These are phyloP conservation scores for Drosophila quinaria DNA, from an alignment of 2,888 invertebrate genomes.

Conservation along the genomic window DNA sequence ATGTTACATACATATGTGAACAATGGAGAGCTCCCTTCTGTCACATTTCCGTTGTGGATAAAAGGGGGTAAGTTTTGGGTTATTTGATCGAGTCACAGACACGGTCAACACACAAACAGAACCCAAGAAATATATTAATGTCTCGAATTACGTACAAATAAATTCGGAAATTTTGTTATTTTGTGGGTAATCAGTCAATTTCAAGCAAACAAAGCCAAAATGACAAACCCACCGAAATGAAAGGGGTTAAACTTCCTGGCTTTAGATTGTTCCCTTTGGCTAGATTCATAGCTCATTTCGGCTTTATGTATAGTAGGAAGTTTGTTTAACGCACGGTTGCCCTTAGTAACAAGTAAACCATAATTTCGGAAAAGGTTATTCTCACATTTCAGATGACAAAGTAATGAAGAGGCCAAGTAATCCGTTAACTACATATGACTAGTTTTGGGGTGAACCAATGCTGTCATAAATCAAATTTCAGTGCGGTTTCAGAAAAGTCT, in stretches of 20 bases:
- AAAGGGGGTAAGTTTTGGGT: constrained; percentile 58
- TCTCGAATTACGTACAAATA: constrained; percentile 77
- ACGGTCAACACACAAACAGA: constrained; percentile 6
- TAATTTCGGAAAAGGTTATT: constrained; percentile 14
- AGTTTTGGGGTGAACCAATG: constrained; percentile 19
- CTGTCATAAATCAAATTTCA: constrained; percentile 32
- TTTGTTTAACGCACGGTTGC: constrained; percentile 64
- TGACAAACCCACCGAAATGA: constrained; percentile 41
- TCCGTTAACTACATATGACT: constrained; percentile 1
- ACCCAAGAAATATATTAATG: constrained; percentile 62
- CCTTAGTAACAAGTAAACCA: constrained; percentile 35
- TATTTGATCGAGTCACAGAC: constrained; percentile 20
- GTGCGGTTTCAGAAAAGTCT: neutral
- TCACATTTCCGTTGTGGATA: constrained; percentile 33
- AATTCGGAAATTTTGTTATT: constrained; percentile 71
- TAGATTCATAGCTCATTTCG: constrained; percentile 33
- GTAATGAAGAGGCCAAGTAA: constrained; percentile 17
- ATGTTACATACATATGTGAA: constrained; percentile 60
- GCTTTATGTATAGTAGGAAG: constrained; percentile 56
- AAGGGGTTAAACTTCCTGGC: constrained; percentile 59
- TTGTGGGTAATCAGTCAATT: constrained; percentile 84
- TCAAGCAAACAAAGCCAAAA: constrained; percentile 65
- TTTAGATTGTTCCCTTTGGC: constrained; percentile 24
- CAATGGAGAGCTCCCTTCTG: constrained; percentile 53
- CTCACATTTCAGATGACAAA: constrained; percentile 19